A percentile compares a stretch with the other conserved stretches of the same genome.
These are phyloP conservation scores for Lepidocyrtinus sp. DNA, from an alignment of 2,888 invertebrate genomes.

Conservation along the genomic window DNA sequence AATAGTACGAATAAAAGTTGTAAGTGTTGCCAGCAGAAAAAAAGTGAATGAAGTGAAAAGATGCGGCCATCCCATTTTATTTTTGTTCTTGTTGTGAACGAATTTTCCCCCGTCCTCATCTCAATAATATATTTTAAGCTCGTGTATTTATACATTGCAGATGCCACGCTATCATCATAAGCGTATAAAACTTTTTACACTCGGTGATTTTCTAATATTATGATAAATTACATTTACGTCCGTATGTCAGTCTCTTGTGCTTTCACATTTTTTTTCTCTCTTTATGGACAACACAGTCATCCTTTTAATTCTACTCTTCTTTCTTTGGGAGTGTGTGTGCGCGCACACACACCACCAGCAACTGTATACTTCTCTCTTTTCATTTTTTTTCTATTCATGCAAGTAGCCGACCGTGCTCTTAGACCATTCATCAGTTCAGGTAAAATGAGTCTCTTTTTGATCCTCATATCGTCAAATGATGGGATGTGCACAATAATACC, in stretches of 20 bases:
- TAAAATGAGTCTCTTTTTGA: constrained; percentile 35
- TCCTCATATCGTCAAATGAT: not conserved
- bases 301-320: constrained; percentile 5
- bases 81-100: not conserved
- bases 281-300: constrained; percentile 29
- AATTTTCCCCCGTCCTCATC: not conserved
- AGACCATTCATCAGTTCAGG: constrained; percentile 60
- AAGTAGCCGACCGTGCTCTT: constrained; percentile 56
- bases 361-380: not conserved
- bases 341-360: constrained; percentile 14
- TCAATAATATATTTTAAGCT: not conserved
- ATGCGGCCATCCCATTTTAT: constrained; percentile 17
- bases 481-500: not conserved
- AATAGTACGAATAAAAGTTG: not conserved
- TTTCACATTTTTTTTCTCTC: constrained; percentile 46
- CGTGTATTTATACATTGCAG: constrained; percentile 33
- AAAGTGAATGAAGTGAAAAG: constrained; percentile 49
- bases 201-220: constrained; percentile 56
- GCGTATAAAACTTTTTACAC: constrained; percentile 35
- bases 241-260: constrained; percentile 55
- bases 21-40: constrained; percentile 11
- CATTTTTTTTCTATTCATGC: constrained; percentile 40
- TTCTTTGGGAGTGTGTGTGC: constrained; percentile 30
- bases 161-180: constrained; percentile 21
- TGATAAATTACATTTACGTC: constrained; percentile 57